Evolutionary conservation across 2,797 vertebrate genomes (phyloP), one percentile per base, ranked within the genome.

Genomic region (Xenentodon cancila): DNA sequence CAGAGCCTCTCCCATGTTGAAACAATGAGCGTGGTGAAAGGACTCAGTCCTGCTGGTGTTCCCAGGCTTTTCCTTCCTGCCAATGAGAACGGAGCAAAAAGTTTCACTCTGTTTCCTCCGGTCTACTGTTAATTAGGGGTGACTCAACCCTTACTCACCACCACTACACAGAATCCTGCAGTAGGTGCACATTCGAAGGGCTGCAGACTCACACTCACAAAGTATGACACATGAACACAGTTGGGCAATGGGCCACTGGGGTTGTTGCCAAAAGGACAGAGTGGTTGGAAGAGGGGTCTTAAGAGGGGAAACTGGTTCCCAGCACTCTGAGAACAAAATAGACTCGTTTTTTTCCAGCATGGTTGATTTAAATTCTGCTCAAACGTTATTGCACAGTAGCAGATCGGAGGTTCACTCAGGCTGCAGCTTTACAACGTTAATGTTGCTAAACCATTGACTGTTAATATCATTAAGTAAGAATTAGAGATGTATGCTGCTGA

Each of bases 11-110:
- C 85, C 84, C 83, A 88, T 62, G 11, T 66, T 80, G 49, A 77
- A 85, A 90, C 89, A 91, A 86, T 88, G 65, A 77, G 68, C 12
- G 19, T 40, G 81, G 68, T 83, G 84, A 91, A 88, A 87, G 78
- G 64, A 82, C 60, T 54, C 9, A 0, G 70, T 56, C 63, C 62
- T 37, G 55, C 75, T 65, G 77, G 20, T 70, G 81, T 70, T 87
- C 89, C 87, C 89, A 82, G 85, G 89, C 89, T 85, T 90, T 92
- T 92, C 91, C 90, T 92, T 92, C 91, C 91, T 92, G 88, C 71
- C 79, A 65, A 12, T 53, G 53, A 79, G 72, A 86, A 86, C 25
- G 68, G 73, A 78, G 80, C 82, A 77, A 70, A 84, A 83, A 47
- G 56, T 59, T 46, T 85, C 76, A 51, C 63, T 30, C 37, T 15